phyloP scores from a whole-genome alignment of 1,140 invertebrate genomes.

The Drosophila pseudoananassae region DNA sequence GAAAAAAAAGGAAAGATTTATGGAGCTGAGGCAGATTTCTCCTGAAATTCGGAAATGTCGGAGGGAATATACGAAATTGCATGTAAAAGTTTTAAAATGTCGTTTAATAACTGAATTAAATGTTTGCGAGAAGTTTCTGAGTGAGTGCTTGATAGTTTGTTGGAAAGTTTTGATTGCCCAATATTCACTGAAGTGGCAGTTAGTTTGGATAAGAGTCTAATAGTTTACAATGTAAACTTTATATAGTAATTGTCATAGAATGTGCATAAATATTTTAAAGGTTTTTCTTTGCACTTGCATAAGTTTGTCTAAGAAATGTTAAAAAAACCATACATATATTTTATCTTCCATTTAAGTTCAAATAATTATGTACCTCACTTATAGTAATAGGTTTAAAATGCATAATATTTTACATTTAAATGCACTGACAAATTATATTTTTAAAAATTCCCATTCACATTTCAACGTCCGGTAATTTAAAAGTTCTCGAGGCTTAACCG shows the following conservation, averaged over 20 bases:
- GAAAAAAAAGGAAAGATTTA: conserved; percentile 61
- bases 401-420: too few relatives aligned
- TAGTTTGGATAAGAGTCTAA: conserved; percentile 1
- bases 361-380: too few relatives aligned
- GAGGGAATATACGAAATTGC: conserved; percentile 5
- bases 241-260: not conserved
- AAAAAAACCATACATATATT: too few relatives aligned
- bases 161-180: conserved; percentile 7
- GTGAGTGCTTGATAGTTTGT: conserved; percentile 25
- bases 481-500: conserved; percentile 14
- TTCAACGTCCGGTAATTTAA: conserved; percentile 3
- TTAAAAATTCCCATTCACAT: conserved; percentile 2
- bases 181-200: not conserved
- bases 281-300: too few relatives aligned
- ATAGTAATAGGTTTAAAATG: too few relatives aligned
- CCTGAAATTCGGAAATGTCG: conserved; percentile 7
- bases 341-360: too few relatives aligned
- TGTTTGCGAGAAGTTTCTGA: conserved; percentile 44
- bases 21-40: conserved; percentile 50
- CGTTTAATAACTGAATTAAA: conserved; percentile 54
- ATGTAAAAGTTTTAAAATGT: conserved; percentile 41
- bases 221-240: conserved; percentile 4
- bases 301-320: too few relatives aligned
- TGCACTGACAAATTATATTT: not conserved
- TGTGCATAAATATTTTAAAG: not conserved